A percentile compares a stretch with the other conserved stretches of the same genome.
Conservation (phyloP, 64 coral and sea anemone genomes). For the Catalaphyllia jardinei region DNA sequence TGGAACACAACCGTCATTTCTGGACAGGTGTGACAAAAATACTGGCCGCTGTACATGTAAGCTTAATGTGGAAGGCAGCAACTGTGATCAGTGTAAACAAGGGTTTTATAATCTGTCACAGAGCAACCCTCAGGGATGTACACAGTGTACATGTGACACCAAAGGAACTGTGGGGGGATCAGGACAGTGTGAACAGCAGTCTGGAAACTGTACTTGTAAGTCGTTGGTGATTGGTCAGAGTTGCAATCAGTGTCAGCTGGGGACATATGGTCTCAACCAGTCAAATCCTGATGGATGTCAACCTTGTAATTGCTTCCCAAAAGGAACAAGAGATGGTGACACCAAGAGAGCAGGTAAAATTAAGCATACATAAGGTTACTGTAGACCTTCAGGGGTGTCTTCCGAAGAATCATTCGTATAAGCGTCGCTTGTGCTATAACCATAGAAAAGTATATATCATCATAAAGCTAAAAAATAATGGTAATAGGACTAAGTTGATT, state of each 20-base stretch:
- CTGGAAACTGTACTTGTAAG: conserved; percentile 89
- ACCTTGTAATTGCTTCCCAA: conserved; percentile 76
- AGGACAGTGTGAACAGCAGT: conserved; percentile 65
- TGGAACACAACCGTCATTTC: conserved; percentile 42
- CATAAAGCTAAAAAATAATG: no score
- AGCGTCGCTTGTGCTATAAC: no score
- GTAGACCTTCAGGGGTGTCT: no score
- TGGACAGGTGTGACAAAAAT: conserved; percentile 53
- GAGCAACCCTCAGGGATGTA: conserved; percentile 70
- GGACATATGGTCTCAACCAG: conserved; percentile 65
- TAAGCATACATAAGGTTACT: no score
- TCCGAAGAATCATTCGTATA: no score
- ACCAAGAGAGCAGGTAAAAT: conserved; percentile 56
- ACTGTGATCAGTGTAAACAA: conserved; percentile 67
- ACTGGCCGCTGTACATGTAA: conserved; percentile 69
- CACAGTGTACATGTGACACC: conserved; percentile 66
- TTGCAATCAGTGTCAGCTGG: conserved; percentile 64
- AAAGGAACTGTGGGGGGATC: conserved; percentile 69
- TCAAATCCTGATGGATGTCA: conserved; percentile 82
- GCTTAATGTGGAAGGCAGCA: conserved; percentile 50
- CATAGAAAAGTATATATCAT: no score
- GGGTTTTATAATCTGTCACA: conserved; percentile 72
- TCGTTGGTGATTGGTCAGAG: conserved; percentile 66
- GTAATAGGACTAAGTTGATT: no score
- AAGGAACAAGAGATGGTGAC: conserved; percentile 77